phyloP scores from a whole-genome alignment of 2,113 vertebrate genomes.

The Varanus komodoensis region DNA sequence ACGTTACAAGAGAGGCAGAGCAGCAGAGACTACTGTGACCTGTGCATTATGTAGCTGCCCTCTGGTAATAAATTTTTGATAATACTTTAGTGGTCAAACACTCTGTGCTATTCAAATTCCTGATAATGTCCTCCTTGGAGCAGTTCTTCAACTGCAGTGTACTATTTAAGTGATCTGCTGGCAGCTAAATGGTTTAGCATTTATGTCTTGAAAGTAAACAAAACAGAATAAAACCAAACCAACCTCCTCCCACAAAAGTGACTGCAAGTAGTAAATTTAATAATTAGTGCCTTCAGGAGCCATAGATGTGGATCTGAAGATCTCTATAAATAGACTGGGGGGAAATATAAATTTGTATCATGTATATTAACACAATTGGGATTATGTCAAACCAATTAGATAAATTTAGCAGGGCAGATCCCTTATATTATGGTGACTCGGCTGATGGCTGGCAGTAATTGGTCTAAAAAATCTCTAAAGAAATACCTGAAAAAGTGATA shows the following conservation, averaged over 20 bases:
- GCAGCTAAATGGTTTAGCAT: neutral
- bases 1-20: neutral
- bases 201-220: neutral
- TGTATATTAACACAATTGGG: no score
- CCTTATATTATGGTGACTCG: neutral
- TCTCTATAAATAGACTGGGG: neutral
- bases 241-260: no score
- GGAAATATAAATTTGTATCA: neutral
- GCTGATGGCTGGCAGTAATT: neutral
- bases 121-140: neutral
- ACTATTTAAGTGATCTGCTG: neutral
- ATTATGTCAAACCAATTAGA: neutral
- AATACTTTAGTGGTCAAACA: neutral
- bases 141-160: neutral
- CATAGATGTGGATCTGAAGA: neutral
- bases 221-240: neutral
- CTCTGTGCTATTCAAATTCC: neutral
- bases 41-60: neutral
- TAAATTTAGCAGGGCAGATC: neutral
- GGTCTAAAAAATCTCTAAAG: neutral
- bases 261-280: neutral
- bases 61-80: neutral
- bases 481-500: neutral
- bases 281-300: no score
- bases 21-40: neutral